Conservation (phyloP, 2,113 vertebrate genomes). For the Oncorhynchus tshawytscha region DNA sequence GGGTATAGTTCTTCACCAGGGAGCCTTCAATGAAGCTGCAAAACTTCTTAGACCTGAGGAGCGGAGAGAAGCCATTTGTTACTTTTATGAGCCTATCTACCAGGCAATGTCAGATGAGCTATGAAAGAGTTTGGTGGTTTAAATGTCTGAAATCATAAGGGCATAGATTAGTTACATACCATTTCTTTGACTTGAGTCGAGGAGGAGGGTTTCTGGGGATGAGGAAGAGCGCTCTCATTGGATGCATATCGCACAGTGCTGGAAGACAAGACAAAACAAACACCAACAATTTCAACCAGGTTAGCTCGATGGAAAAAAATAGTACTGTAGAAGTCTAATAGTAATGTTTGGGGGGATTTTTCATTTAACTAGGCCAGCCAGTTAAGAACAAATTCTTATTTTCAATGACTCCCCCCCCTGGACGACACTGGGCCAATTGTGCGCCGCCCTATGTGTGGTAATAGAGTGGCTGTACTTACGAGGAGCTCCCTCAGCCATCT, state of each 20-base stretch:
- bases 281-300: not conserved
- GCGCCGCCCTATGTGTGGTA: no score
- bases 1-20: conserved; percentile 98
- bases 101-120: no score
- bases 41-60: conserved; percentile 95
- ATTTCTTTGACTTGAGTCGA: conserved; percentile 99
- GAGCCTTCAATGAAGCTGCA: conserved; percentile 99
- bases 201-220: conserved; percentile 98
- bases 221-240: conserved; percentile 99
- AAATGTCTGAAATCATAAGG: no score
- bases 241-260: conserved; percentile 99
- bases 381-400: no score
- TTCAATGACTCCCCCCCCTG: no score
- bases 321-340: no score
- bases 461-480: conserved; percentile 78
- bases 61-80: not conserved
- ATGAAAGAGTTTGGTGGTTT: no score
- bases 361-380: no score
- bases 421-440: no score
- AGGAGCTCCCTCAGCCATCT: conserved; percentile 98
- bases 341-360: no score
- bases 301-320: no score
- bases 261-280: conserved; percentile 19
- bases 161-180: conserved; percentile 71
- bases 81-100: no score